Conservation (phyloP, 2,888 invertebrate genomes). For the Phymatocera aterrima region DNA sequence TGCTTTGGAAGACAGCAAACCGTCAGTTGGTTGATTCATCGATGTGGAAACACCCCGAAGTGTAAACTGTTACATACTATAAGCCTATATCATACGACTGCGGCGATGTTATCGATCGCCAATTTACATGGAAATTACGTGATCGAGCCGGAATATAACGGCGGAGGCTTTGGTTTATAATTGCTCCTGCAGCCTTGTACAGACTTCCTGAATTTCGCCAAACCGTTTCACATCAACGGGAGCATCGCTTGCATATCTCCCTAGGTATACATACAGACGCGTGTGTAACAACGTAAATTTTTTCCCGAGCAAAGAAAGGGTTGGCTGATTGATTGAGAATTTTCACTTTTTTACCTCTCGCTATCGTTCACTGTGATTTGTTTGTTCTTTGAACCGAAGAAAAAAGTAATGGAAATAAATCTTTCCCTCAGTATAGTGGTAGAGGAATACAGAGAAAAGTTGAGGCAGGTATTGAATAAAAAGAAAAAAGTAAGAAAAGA, state of each 20-base stretch:
- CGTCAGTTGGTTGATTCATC: background rate
- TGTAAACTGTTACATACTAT: conserved; percentile 1
- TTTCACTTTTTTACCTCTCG: too few species aligned
- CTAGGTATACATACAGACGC: background rate
- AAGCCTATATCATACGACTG: background rate
- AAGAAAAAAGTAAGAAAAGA: background rate
- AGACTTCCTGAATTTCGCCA: background rate
- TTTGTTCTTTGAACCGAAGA: background rate
- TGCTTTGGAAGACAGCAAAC: background rate
- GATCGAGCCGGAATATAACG: conserved; percentile 22
- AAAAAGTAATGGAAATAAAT: background rate
- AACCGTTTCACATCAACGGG: background rate
- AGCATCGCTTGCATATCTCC: background rate
- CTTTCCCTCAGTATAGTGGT: background rate
- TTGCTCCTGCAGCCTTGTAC: background rate
- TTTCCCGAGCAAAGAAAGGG: too few species aligned
- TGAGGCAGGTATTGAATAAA: background rate
- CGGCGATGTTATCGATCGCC: conserved; percentile 29
- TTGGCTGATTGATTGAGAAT: background rate
- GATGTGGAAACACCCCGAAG: background rate
- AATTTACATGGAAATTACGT: conserved; percentile 38
- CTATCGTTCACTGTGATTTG: background rate
- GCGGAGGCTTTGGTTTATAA: background rate
- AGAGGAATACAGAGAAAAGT: background rate
- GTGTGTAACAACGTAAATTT: too few species aligned